Evolutionary conservation across 2,888 invertebrate species (phyloP).

Genomic region (Omphaloscelis lunosa): DNA sequence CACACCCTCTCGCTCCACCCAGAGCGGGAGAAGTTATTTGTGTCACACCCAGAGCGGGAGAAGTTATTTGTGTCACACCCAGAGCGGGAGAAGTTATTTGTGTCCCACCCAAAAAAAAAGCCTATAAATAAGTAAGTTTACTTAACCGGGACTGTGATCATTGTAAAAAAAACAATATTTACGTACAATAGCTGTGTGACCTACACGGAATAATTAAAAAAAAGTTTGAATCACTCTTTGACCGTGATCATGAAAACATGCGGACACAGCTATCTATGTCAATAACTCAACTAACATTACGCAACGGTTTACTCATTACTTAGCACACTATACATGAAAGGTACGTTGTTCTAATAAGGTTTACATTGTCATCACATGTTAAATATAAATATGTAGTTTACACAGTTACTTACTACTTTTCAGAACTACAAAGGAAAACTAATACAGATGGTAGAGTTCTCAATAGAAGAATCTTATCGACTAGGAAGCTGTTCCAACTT

Average conservation of each 20-base stretch:
- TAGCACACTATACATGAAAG: not conserved
- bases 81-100: no score
- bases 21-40: no score
- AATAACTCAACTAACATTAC: slow-evolving; percentile 8
- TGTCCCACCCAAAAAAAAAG: no score
- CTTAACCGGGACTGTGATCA: not conserved
- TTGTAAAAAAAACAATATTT: not conserved
- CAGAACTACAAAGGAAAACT: not conserved
- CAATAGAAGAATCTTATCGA: not conserved
- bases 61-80: no score
- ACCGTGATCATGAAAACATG: slow-evolving; percentile 16
- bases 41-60: no score
- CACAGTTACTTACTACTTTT: not conserved
- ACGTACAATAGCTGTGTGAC: not conserved
- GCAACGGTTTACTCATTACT: slow-evolving; percentile 11
- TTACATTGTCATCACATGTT: not conserved
- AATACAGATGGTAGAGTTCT: not conserved
- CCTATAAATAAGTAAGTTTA: no score
- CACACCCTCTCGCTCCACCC: no score
- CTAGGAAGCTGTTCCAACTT: not conserved
- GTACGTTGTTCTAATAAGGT: not conserved
- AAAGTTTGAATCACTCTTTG: slow-evolving; percentile 13
- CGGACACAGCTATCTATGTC: not conserved
- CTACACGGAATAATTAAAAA: not conserved
- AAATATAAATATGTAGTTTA: not conserved